phyloP scores from a whole-genome alignment of 2,113 vertebrate genomes.

The Arothron firmamentum region DNA sequence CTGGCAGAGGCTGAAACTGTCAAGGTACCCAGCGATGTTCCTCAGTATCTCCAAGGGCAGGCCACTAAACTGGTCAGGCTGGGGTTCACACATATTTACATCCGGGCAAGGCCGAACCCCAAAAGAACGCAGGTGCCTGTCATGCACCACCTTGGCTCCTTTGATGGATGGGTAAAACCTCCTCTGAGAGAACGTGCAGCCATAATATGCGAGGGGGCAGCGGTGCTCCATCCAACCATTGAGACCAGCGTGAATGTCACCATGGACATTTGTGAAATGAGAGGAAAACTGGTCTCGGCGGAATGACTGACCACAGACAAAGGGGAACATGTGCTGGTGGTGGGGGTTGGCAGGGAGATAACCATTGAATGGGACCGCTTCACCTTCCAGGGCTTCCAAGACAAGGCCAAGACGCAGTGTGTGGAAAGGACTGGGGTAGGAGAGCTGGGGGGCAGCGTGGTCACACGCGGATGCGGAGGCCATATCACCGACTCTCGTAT shows the following conservation, averaged over 20 bases:
- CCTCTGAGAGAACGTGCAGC: constrained; percentile 94
- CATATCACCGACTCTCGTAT: constrained; percentile 96
- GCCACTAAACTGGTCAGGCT: constrained; percentile 84
- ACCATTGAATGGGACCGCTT: constrained; percentile 52
- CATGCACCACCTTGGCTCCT: constrained; percentile 88
- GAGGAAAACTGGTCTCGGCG: constrained; percentile 95
- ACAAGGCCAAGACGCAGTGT: constrained; percentile 90
- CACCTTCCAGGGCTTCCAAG: constrained; percentile 82
- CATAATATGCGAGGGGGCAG: constrained; percentile 95
- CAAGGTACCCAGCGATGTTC: constrained; percentile 92
- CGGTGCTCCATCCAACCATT: constrained; percentile 99
- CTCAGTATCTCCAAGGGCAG: constrained; percentile 92
- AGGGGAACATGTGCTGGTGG: constrained; percentile 87
- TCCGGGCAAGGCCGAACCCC: constrained; percentile 83
- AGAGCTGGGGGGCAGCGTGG: constrained; percentile 91
- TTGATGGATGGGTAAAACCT: constrained; percentile 87
- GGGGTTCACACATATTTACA: constrained; percentile 63
- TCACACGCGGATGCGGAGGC: constrained; percentile 96
- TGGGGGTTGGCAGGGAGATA: constrained; percentile 58
- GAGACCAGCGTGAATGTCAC: constrained; percentile 95
- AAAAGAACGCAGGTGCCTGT: constrained; percentile 88
- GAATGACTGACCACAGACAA: constrained; percentile 94
- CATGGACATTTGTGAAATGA: constrained; percentile 96
- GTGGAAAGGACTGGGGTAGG: constrained; percentile 93
- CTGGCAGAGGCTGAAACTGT: constrained; percentile 96